Percentiles rank a stretch among this genome's conserved stretches.
Conservation (phyloP, 2,888 invertebrate species). For the Pachycephus smyrnensis region DNA sequence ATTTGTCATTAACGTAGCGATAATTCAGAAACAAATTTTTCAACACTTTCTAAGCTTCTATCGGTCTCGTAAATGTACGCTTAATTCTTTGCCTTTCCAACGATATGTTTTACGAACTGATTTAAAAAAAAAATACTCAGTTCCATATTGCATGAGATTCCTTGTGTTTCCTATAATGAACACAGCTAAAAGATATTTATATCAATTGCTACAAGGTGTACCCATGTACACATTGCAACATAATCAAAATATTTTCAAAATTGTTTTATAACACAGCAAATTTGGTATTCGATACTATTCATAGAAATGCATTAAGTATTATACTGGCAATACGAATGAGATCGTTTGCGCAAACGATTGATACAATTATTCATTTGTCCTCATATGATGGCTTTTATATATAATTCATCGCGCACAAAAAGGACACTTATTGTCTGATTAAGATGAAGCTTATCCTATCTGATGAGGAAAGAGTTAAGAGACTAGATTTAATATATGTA, state of each 20-base stretch:
- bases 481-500: not conserved
- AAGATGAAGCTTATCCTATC: not conserved
- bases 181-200: not conserved
- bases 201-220: not conserved
- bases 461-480: not conserved
- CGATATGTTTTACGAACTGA: not conserved
- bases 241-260: not conserved
- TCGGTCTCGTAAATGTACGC: not conserved
- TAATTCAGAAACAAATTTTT: not conserved
- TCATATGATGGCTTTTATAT: not conserved
- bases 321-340: not conserved
- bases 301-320: not conserved
- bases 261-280: not conserved
- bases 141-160: not conserved
- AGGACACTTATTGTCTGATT: not conserved
- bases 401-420: not conserved
- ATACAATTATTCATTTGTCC: not conserved
- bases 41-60: not conserved
- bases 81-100: not conserved
- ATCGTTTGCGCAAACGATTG: not conserved
- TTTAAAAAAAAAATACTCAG: not conserved
- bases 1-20: not conserved
- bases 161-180: not conserved
- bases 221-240: not conserved
- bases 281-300: not conserved